Base-by-base conservation (phyloP, 2,888 invertebrate species). In the Metellina segmentata region DNA sequence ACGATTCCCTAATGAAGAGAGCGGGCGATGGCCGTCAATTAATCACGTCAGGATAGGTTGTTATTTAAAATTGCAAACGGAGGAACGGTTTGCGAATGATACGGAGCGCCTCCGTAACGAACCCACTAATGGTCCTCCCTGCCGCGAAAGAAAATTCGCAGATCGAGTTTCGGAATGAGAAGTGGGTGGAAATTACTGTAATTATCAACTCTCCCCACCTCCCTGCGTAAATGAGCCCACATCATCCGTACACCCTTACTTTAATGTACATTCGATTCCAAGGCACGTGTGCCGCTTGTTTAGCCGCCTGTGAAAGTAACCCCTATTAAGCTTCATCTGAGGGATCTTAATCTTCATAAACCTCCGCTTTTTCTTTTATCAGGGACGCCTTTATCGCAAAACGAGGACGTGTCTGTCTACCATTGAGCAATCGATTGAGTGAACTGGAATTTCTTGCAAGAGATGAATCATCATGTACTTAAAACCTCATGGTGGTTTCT, bases 1-100 rank as follows among this genome's bases (percentile, higher is more conserved):
- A 34, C 34, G 34, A 34, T 34, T 34, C 34, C 34, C 34, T 34
- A 34, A 34, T 34, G 34, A 34, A 34, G 34, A 34, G 34, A 34
- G 34, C 34, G 34, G 34, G 34, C 34, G 49, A 53, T 74, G 52
- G 52, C 53, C 72, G 72, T 70, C 81, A 81, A 88, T 88, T 88
- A 88, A 88, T 88, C 88, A 88, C 48, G 49, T 51, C 74, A n/a
- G 53, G 20, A 34, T 19, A 75, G 75, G 74, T 75, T 75, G 81
- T 88, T 81, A 81, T 88, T 88, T 88, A 88, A 81, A 88, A 88
- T 81, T 48, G 88, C 87, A 87, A 79, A 34, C 74, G 74, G 74
- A 88, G 19, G 53, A 74, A 72, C 19, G 81, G n/a, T 53, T 34
- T 52, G 51, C 52, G 70, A 78, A 70, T 77, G 75, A 85, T 77